Conservation (phyloP, 2,113 vertebrate genomes). For the Aphelocoma coerulescens region DNA sequence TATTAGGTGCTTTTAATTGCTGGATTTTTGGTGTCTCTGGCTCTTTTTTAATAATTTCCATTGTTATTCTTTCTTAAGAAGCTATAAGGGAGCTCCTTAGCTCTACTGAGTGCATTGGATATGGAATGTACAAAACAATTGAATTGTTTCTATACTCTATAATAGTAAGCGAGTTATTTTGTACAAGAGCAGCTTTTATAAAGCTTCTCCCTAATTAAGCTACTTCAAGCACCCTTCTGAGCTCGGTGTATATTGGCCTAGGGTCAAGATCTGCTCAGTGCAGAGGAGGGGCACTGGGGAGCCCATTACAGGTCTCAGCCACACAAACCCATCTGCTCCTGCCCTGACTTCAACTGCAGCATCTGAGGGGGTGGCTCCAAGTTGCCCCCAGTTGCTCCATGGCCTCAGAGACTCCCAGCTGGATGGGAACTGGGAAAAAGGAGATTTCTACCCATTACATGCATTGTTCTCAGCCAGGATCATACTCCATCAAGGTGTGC, state of each 20-base stretch:
- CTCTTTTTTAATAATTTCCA: neutral
- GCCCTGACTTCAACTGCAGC: neutral
- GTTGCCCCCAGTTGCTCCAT: neutral
- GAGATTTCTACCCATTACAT: neutral
- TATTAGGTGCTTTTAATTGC: slow-evolving; percentile 31
- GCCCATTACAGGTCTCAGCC: neutral
- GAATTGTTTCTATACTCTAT: neutral
- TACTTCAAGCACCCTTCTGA: neutral
- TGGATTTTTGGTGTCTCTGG: neutral
- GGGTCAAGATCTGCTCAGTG: neutral
- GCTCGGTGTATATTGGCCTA: neutral
- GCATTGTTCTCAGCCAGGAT: neutral
- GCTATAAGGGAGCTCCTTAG: neutral
- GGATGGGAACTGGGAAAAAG: neutral
- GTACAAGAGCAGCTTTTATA: neutral
- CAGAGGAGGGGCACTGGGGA: neutral
- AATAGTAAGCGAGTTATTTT: neutral
- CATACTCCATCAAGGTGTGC: neutral
- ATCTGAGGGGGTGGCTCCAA: neutral
- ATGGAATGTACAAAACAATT: neutral
- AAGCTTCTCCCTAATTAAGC: neutral
- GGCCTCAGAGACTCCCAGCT: neutral
- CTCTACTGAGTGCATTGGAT: neutral
- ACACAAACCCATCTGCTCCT: neutral
- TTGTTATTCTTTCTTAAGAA: neutral